phyloP scores from a whole-genome alignment of 2,797 vertebrate genomes.

The Helostoma temminkii region DNA sequence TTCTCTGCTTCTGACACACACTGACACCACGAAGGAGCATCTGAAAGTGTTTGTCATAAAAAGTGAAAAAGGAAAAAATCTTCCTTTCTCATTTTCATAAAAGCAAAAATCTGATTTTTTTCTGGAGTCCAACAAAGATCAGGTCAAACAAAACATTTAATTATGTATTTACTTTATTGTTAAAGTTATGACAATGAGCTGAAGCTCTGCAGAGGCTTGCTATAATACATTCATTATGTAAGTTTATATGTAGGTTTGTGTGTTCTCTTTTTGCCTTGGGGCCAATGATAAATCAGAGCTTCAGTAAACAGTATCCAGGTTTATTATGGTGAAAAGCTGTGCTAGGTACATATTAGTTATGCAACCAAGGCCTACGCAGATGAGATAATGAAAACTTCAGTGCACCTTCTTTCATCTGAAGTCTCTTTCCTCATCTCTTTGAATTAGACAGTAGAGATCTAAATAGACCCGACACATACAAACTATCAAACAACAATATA shows the following conservation, averaged over 20 bases:
- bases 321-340: slow-evolving; percentile 42
- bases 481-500: not conserved
- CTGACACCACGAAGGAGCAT: not conserved
- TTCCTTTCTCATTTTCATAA: slow-evolving; percentile 15
- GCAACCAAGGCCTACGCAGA: slow-evolving; percentile 27
- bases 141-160: slow-evolving; percentile 52
- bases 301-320: slow-evolving; percentile 61
- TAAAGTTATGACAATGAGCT: slow-evolving; percentile 32
- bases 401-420: slow-evolving; percentile 11
- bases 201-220: slow-evolving; percentile 10
- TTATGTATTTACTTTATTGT: slow-evolving; percentile 43
- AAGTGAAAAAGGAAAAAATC: no score
- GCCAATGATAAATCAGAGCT: slow-evolving; percentile 33
- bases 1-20: not conserved
- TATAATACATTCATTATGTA: slow-evolving; percentile 49
- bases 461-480: not conserved
- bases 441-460: not conserved
- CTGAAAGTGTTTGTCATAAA: not conserved
- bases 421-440: slow-evolving; percentile 8
- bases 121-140: slow-evolving; percentile 5
- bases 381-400: slow-evolving; percentile 17
- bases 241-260: slow-evolving; percentile 55
- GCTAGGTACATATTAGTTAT: slow-evolving; percentile 39
- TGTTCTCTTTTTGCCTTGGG: slow-evolving; percentile 25
- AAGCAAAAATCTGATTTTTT: slow-evolving; percentile 14